Evolutionary conservation across 2,888 invertebrate species (phyloP).

Genomic region (Nowickia ferox): DNA sequence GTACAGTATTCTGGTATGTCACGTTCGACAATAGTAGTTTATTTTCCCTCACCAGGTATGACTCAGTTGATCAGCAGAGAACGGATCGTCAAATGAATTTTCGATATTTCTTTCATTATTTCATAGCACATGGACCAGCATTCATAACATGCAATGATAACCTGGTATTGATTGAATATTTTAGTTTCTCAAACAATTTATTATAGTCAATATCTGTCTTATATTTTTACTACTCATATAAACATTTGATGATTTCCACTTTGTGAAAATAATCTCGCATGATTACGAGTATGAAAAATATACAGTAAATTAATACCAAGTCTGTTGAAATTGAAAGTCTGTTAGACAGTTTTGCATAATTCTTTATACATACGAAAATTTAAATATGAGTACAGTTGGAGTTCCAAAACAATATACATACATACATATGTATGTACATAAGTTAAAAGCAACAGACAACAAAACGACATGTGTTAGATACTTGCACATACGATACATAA

Average conservation of each 20-base stretch:
- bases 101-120: no score
- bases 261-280: slow-evolving; percentile 38
- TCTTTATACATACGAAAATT: slow-evolving; percentile 4
- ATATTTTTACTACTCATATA: neutral
- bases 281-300: slow-evolving; percentile 19
- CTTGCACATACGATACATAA: neutral
- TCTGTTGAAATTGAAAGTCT: neutral
- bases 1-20: no score
- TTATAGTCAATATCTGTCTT: neutral
- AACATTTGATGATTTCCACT: neutral
- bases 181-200: neutral
- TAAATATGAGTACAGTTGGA: slow-evolving; percentile 20
- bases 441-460: slow-evolving; percentile 6
- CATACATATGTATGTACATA: neutral
- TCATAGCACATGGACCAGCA: no score
- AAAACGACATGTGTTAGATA: slow-evolving; percentile 43
- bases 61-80: no score
- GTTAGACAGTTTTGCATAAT: slow-evolving; percentile 54
- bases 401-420: slow-evolving; percentile 1
- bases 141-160: no score
- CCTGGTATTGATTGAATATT: no score
- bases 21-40: no score
- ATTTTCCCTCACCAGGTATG: no score
- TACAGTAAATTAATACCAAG: neutral
- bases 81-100: no score